Conservation (phyloP, 1,140 invertebrate genomes). For the Monochamus saltuarius region DNA sequence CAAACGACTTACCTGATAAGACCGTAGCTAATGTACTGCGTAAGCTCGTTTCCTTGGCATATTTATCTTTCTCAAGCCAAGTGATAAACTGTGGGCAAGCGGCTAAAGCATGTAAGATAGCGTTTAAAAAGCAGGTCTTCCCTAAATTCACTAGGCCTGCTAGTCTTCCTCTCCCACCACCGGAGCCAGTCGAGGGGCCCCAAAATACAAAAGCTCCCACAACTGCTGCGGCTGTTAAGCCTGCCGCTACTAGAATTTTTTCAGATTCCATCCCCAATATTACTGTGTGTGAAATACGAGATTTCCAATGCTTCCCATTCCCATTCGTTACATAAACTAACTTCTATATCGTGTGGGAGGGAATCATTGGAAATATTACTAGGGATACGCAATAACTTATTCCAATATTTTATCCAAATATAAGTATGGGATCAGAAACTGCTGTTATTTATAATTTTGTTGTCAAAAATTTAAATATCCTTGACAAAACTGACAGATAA, state of each 20-base stretch:
- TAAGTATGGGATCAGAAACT: too few species aligned
- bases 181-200: constrained; percentile 66
- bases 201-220: constrained; percentile 77
- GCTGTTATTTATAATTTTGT: too few species aligned
- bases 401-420: too few species aligned
- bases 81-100: constrained; percentile 77
- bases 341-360: too few species aligned
- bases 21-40: constrained; percentile 45
- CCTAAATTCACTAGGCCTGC: constrained; percentile 82
- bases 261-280: constrained; percentile 62
- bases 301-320: too few species aligned
- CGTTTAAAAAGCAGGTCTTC: constrained; percentile 85
- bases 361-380: too few species aligned
- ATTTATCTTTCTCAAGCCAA: constrained; percentile 70
- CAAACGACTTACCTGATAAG: constrained; percentile 42
- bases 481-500: too few species aligned
- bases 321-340: too few species aligned
- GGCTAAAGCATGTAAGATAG: constrained; percentile 78
- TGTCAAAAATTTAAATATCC: too few species aligned
- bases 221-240: constrained; percentile 71
- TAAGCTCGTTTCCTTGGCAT: constrained; percentile 45
- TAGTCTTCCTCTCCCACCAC: constrained; percentile 65
- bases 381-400: too few species aligned
- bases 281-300: too few species aligned
- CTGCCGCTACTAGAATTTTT: constrained; percentile 68